Percentiles rank a stretch among this genome's conserved stretches.
Evolutionary conservation across 2,113 vertebrate genomes (phyloP).

Genomic region (Vulpes vulpes): DNA sequence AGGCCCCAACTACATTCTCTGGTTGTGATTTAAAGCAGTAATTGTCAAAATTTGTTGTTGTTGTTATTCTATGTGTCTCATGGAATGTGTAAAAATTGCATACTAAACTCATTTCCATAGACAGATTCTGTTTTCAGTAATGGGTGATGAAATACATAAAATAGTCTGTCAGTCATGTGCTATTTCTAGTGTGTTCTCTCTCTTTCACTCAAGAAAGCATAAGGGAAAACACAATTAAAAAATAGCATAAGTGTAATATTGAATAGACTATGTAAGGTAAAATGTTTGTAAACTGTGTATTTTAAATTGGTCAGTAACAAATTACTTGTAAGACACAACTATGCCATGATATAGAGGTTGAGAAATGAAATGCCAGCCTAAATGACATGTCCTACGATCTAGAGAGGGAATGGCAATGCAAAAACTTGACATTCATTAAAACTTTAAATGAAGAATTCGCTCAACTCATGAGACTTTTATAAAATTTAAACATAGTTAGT

Average conservation of each 20-base stretch:
- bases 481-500: not conserved
- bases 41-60: not conserved
- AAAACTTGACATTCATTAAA: not conserved
- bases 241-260: not conserved
- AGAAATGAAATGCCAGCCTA: not conserved
- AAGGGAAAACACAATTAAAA: not conserved
- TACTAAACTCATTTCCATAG: not conserved
- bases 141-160: not conserved
- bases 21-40: slow-evolving; percentile 46
- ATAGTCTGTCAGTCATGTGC: not conserved
- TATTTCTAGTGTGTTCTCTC: slow-evolving; percentile 5
- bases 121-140: slow-evolving; percentile 13
- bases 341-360: not conserved
- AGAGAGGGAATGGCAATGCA: not conserved
- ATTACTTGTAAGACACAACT: not conserved
- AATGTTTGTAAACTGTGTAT: not conserved
- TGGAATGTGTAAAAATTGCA: not conserved
- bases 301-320: not conserved
- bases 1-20: not conserved
- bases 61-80: not conserved
- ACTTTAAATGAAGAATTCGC: not conserved
- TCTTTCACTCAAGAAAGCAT: not conserved
- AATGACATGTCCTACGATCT: not conserved
- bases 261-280: not conserved
- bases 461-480: slow-evolving; percentile 5